Evolutionary conservation across 1,140 invertebrate genomes (phyloP), one percentile per base, ranked within the genome.

Genomic region (Drosophila parvula): DNA sequence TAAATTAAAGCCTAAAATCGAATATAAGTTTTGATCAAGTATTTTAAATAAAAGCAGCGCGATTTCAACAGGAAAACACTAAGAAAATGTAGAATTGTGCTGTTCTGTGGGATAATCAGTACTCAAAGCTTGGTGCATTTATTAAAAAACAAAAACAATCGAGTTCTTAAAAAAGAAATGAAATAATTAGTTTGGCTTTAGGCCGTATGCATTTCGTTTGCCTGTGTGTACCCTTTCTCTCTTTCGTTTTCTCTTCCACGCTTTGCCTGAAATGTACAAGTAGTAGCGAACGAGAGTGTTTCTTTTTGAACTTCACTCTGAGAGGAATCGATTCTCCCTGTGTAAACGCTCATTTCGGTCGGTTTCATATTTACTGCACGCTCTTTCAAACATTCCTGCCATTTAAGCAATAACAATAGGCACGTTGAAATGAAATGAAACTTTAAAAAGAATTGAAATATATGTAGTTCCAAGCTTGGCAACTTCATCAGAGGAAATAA

Each of bases 351-450:
- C 8, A 41, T 59, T 18, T 16, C 22, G 40, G 45, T 36, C 9
- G 8, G 14, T 50, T 32, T 30, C 28, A 22, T 47, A 71, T 50
- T 43, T 63, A 62, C 64, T 30, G 5, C 10, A n/a, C 12, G 48
- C 8, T 55, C 3, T 44, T 22, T 9, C n/a, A 50, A 27, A 69
- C 14, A 43, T 44, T 38, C 5, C 14, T 62, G 76, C 57, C 73
- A 57, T 50, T 51, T 64, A 61, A 70, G 64, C 70, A 83, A 79
- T 78, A 73, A 68, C 18, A 51, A 74, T 56, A 41, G 58, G 63
- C 59, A 61, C 60, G 56, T 45, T 56, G 58, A 48, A 44, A 41
- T 9, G 36, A 74, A 48, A 57, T 40, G 57, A 58, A 70, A 61
- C 44, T 59, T 43, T 16, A 71, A 75, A 83, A 28, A 76, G 70